Evolutionary conservation across 2,797 vertebrate genomes (phyloP), one percentile per base, ranked within the genome.

Genomic region (Echeneis naucrates): DNA sequence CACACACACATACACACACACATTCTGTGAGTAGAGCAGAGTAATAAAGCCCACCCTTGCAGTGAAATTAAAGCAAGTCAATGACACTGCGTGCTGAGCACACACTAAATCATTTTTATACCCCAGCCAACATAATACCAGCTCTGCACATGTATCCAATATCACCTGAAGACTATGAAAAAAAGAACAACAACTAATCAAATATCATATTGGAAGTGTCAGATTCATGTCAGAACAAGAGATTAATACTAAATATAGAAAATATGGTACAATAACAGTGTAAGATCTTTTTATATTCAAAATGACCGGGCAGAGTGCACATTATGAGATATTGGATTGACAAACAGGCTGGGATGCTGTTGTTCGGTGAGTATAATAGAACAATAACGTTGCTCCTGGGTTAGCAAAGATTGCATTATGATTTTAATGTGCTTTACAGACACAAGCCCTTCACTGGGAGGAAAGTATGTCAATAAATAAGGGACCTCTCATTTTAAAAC

Each of bases 81-180:
- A 92, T 93, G 87, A 93, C 89, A 92, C 86, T 78, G 89, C 87
- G 86, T 91, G 90, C 89, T 73, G 86, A 93, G 91, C 86, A 92
- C 87, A 87, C 88, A 90, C 91, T 94, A 94, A 94, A 95, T 94
- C 93, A 94, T 92, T 94, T 95, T 95, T 93, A 95, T 94, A 92
- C 82, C 89, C 88, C 87, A 90, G 89, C 84, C 87, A 83, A 90
- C 86, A 90, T 90, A 93, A 94, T 89, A 92, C 87, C 81, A 82
- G 88, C 87, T 85, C 83, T 80, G 86, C 89, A 88, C 85, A 90
- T 92, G 88, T 91, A 87, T 88, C 87, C 88, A 92, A 92, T 91
- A 90, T 89, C 87, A 92, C 91, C 88, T 89, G 85, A 89, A 92
- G 90, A 89, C 87, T 75, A 71, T 51, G 76, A 81, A 86, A 84